Evolutionary conservation across 2,888 invertebrate genomes (phyloP).

Genomic region (Philhelius pedissequus): DNA sequence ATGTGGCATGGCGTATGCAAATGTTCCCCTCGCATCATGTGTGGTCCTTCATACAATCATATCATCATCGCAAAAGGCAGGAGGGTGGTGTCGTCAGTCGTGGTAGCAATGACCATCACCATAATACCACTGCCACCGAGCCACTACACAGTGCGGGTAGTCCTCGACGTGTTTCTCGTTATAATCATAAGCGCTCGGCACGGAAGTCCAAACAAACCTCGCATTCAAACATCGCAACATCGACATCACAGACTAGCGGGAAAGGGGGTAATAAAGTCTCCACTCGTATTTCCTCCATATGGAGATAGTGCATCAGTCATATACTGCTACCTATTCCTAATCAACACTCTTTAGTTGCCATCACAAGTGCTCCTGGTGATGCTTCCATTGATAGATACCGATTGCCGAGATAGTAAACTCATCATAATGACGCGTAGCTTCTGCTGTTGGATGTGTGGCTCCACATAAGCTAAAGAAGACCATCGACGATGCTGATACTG

Average conservation of each 20-base stretch:
- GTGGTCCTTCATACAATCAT: slow-evolving; percentile 34
- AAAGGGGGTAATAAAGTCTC: slow-evolving; percentile 32
- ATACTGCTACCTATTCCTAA: slow-evolving; percentile 20
- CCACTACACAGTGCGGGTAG: background rate
- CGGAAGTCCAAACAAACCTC: slow-evolving; percentile 49
- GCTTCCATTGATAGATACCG: slow-evolving; percentile 26
- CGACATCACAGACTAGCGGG: slow-evolving; percentile 71
- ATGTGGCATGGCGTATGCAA: slow-evolving; percentile 43
- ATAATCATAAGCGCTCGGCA: slow-evolving; percentile 30
- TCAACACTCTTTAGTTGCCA: slow-evolving; percentile 43
- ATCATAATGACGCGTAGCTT: slow-evolving; percentile 50
- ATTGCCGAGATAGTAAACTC: slow-evolving; percentile 38
- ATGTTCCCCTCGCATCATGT: slow-evolving; percentile 51
- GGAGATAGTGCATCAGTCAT: background rate
- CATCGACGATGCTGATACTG: slow-evolving; percentile 2
- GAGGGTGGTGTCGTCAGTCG: background rate
- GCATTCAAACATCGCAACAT: slow-evolving; percentile 67
- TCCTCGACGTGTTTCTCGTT: background rate
- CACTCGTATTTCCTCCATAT: background rate
- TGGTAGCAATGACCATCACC: slow-evolving; percentile 40
- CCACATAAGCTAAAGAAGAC: slow-evolving; percentile 7
- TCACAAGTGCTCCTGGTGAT: slow-evolving; percentile 29
- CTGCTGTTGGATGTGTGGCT: slow-evolving; percentile 34
- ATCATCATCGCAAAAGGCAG: background rate
- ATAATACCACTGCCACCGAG: background rate